Percentiles rank a stretch among this genome's conserved stretches.
phyloP scores from a whole-genome alignment of 2,888 invertebrate genomes.

The Caenorhabditis sp. region DNA sequence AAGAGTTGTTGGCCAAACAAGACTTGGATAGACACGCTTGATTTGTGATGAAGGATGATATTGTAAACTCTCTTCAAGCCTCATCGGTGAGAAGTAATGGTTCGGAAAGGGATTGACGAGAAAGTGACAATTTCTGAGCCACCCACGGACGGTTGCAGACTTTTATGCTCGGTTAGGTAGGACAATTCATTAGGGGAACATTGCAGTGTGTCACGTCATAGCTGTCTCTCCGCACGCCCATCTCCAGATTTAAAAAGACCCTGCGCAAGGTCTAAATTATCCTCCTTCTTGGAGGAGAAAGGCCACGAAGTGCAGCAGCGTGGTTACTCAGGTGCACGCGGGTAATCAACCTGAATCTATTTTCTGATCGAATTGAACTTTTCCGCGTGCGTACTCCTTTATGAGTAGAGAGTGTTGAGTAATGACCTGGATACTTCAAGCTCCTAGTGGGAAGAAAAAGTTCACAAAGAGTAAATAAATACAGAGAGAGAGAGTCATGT shows the following conservation, averaged over 20 bases:
- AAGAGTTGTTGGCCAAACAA: slow-evolving; percentile 23
- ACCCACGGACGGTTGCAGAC: slow-evolving; percentile 32
- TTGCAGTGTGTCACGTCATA: neutral
- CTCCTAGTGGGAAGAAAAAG: slow-evolving; percentile 1
- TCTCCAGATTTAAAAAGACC: too few relatives aligned
- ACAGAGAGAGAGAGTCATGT: slow-evolving; percentile 45
- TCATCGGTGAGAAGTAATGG: slow-evolving; percentile 35
- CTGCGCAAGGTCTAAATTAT: too few relatives aligned
- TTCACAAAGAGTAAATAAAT: slow-evolving; percentile 52
- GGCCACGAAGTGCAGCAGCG: slow-evolving; percentile 1
- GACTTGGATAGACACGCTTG: slow-evolving; percentile 25
- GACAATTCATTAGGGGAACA: neutral
- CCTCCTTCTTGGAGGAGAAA: neutral
- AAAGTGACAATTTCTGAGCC: slow-evolving; percentile 8
- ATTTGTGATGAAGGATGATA: slow-evolving; percentile 1
- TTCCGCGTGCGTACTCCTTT: slow-evolving; percentile 33
- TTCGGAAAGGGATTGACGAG: neutral
- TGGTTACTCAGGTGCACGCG: neutral
- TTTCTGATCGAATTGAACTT: slow-evolving; percentile 36
- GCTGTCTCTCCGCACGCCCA: too few relatives aligned
- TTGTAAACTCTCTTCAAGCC: neutral
- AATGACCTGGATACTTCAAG: slow-evolving; percentile 38
- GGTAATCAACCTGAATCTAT: neutral
- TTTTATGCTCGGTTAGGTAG: neutral
- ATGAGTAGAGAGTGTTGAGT: neutral